These are phyloP conservation scores for Aporophyla nigra DNA, from an alignment of 2,888 invertebrate genomes.

Conservation along the genomic window DNA sequence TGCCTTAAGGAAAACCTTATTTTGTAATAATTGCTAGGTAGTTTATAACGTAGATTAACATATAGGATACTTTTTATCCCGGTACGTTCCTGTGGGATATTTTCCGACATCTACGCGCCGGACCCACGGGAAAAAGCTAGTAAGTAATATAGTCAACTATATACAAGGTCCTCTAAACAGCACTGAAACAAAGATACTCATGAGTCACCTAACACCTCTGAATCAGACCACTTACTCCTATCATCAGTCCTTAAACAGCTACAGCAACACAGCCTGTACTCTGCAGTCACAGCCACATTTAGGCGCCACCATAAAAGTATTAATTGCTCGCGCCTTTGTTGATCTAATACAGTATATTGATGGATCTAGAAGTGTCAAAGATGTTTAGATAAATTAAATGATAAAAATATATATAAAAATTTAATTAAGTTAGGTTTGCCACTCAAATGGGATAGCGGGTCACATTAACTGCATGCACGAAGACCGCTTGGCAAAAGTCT, in stretches of 20 bases:
- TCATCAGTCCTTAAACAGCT: conserved; percentile 71
- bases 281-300: conserved; percentile 78
- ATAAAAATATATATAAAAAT: too few relatives aligned
- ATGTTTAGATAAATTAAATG: neutral
- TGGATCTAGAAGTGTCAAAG: conserved; percentile 51
- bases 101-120: too few relatives aligned
- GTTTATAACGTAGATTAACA: too few relatives aligned
- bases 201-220: conserved; percentile 70
- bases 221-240: conserved; percentile 70
- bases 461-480: too few relatives aligned
- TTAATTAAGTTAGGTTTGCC: neutral
- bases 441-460: too few relatives aligned
- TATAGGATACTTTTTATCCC: too few relatives aligned
- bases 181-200: conserved; percentile 48
- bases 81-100: too few relatives aligned
- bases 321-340: conserved; percentile 81
- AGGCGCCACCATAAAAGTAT: conserved; percentile 87
- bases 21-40: too few relatives aligned
- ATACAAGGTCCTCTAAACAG: neutral
- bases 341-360: conserved; percentile 71
- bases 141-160: neutral
- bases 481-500: too few relatives aligned
- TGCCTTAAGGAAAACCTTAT: too few relatives aligned
- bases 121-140: too few relatives aligned
- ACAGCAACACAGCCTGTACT: conserved; percentile 62